These are phyloP conservation scores for Sebastes alutus DNA, from an alignment of 2,797 vertebrate species.

Conservation along the genomic window DNA sequence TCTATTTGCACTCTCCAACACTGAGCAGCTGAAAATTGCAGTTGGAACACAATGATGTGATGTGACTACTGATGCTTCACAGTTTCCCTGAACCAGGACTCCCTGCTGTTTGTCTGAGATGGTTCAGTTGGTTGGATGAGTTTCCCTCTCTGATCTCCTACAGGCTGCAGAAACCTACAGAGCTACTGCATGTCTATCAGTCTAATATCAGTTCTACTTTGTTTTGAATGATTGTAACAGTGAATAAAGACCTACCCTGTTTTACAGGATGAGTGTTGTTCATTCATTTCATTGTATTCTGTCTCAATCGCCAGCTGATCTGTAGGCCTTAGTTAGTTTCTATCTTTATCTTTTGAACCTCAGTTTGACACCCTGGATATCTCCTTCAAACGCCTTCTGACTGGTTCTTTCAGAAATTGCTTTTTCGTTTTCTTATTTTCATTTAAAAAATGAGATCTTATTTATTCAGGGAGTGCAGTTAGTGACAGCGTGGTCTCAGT, in stretches of 20 bases:
- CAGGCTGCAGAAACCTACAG: conserved; percentile 4
- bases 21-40: conserved; percentile 75
- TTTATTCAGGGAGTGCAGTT: no score
- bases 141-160: conserved; percentile 20
- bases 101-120: conserved; percentile 51
- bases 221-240: not conserved
- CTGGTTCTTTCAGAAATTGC: not conserved
- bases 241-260: not conserved
- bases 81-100: conserved; percentile 44
- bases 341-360: not conserved
- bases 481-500: not conserved
- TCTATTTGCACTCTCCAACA: conserved; percentile 55
- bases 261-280: no score
- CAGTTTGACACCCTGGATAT: not conserved
- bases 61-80: conserved; percentile 77
- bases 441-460: not conserved
- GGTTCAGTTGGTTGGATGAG: conserved; percentile 4
- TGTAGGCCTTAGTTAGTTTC: not conserved
- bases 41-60: conserved; percentile 78
- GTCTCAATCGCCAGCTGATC: not conserved
- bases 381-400: not conserved
- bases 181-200: not conserved
- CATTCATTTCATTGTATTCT: not conserved
- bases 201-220: not conserved
- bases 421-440: not conserved